Base-by-base conservation (phyloP, 1,140 invertebrate genomes). In the Listronotus oregonensis region DNA sequence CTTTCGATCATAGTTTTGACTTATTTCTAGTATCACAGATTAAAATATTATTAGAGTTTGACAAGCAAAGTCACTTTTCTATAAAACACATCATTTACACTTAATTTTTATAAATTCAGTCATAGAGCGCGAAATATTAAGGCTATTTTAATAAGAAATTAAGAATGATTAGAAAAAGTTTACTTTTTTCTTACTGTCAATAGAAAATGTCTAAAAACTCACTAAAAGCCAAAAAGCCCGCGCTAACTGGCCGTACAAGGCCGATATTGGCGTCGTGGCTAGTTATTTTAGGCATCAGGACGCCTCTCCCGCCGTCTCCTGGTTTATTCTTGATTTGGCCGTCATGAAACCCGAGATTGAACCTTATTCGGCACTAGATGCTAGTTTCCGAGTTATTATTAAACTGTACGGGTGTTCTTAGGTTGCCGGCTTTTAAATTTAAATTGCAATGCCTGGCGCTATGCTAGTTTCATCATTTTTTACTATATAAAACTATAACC, bases 271-370 rank as follows among this genome's bases (percentile, higher is more conserved):
- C 67, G 70, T 67, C 65, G 64, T 71, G 75, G 55, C 57, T 66
- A 70, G 70, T 71, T 74, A 76, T 77, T 77, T 75, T 71, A 63
- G 71, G 71, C 77, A 74, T 74, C 75, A 37, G 63, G 77, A 74
- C 74, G 74, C 75, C 71, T 70, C 69, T 71, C 73, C 69, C 71
- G 70, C 68, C 40, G 47, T 44, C 47, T 47, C 59, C 54, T 60
- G 70, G 73, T 75, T 76, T 76, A 78, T 76, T 75, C 76, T 79
- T 69, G 73, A 77, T 76, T 77, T 74, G 77, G 77, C 62, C 70
- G 70, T 74, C 63, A 51, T 75, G 77, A 77, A 79, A 79, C 72
- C 71, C 75, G 77, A 79, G 77, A 77, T 78, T 77, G 75, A 73
- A 73, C 77, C 77, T 67, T 77, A 79, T 78, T 77, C 72, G 77